A percentile compares a stretch with the other conserved stretches of the same genome.
These are phyloP conservation scores for Microtus richardsoni DNA, from an alignment of 2,113 vertebrate genomes.

Conservation along the genomic window DNA sequence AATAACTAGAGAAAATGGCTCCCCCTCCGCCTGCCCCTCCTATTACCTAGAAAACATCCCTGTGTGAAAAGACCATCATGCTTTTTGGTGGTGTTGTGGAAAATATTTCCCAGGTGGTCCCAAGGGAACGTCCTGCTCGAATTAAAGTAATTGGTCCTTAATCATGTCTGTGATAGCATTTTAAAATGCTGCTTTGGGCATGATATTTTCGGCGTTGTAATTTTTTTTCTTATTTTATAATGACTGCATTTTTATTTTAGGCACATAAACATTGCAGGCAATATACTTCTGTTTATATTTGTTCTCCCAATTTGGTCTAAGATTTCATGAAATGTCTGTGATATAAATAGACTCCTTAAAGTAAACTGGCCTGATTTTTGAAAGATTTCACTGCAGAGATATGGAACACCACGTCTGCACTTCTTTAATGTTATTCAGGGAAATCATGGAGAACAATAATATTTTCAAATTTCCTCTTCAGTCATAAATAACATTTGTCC, in stretches of 20 bases:
- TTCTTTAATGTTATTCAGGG: constrained; percentile 40
- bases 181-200: constrained; percentile 43
- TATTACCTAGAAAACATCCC: neutral
- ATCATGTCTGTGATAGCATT: constrained; percentile 49
- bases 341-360: constrained; percentile 67
- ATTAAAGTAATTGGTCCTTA: constrained; percentile 57
- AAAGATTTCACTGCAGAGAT: constrained; percentile 56
- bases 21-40: neutral
- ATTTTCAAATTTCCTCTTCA: constrained; percentile 57
- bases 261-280: neutral
- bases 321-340: constrained; percentile 59
- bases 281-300: constrained; percentile 40
- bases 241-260: constrained; percentile 63
- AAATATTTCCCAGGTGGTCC: constrained; percentile 46
- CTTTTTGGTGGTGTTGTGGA: neutral
- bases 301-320: constrained; percentile 17
- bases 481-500: constrained; percentile 58
- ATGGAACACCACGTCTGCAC: neutral
- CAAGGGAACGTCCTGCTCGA: constrained; percentile 34
- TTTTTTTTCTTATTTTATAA: neutral
- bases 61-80: neutral
- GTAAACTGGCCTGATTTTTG: constrained; percentile 51
- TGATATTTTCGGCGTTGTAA: neutral
- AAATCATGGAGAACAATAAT: constrained; percentile 41
- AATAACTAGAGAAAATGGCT: neutral